These are phyloP conservation scores for Xylocampa areola DNA, from an alignment of 2,888 invertebrate genomes.

Conservation along the genomic window DNA sequence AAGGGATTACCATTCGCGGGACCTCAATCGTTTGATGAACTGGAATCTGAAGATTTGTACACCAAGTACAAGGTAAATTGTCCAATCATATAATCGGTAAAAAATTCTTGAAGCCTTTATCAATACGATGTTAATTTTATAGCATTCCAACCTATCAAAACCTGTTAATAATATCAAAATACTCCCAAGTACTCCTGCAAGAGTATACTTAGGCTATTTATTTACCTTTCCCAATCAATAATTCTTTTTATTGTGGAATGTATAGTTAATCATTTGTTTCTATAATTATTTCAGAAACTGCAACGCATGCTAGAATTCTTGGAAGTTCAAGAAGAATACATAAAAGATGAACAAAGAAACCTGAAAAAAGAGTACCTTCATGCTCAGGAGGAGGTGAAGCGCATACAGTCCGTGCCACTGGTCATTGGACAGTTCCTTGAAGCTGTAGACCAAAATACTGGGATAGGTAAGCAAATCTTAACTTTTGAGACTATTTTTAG, in stretches of 20 bases:
- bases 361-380: constrained; percentile 99
- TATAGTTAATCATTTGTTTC: constrained; percentile 1
- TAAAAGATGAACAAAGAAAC: constrained; percentile 99
- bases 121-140: too few species aligned
- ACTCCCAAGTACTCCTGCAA: too few species aligned
- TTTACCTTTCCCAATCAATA: too few species aligned
- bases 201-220: too few species aligned
- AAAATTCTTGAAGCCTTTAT: too few species aligned
- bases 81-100: too few species aligned
- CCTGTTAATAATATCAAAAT: too few species aligned
- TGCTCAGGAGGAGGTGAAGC: constrained; percentile 99
- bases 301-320: constrained; percentile 99
- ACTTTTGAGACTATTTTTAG: too few species aligned
- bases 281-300: constrained; percentile 93
- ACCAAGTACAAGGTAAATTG: constrained; percentile 96
- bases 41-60: constrained; percentile 97
- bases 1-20: constrained; percentile 92
- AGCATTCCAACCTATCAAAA: too few species aligned
- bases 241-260: too few species aligned
- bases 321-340: constrained; percentile 99
- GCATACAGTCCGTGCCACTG: constrained; percentile 99
- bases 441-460: constrained; percentile 99
- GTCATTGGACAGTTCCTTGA: constrained; percentile 99
- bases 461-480: constrained; percentile 91
- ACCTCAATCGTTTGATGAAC: constrained; percentile 93